Evolutionary conservation across 2,888 invertebrate genomes (phyloP), one percentile per base, ranked within the genome.

Genomic region (Drosophila helvetica): DNA sequence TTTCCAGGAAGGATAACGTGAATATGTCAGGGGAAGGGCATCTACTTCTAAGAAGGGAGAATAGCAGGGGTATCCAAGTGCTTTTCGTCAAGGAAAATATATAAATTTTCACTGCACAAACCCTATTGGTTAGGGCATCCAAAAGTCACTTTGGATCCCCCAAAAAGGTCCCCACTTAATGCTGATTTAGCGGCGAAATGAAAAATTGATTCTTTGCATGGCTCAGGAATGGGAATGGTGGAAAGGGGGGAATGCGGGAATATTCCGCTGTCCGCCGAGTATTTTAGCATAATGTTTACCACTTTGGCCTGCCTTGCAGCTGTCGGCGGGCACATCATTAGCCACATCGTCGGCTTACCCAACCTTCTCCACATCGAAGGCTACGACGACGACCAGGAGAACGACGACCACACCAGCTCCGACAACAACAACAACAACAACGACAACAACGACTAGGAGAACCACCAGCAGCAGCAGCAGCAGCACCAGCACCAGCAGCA

Each of bases 141-240:
- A 25, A 3, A 43, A n/a, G 18, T 64, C 38, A 2, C 15, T 10
- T 7, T 9, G 5, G 0, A 15, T 3, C 25, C 15, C n/a, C 25
- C 0, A 17, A 5, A 1, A 9, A 3, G 55, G 7, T 18, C 12
- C 38, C 15, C 66, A 64, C 69, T 80, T 75, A 64, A 53, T 48
- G 45, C 60, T 81, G 85, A 86, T 70, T 89, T 79, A 74, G 85
- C 87, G 75, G 70, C 60, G 66, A 80, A 89, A 88, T 89, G 89
- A 90, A 90, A 89, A 90, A 90, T 90, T 90, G 86, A 90, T 90
- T 89, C 78, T 83, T 84, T 84, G 84, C 86, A 80, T 90, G 90
- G 77, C 12, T 15, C 27, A 8, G 25, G 51, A 8, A 54, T 19
- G 17, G n/a, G 42, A 48, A 69, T 69, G 70, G 47, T 18, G 58